Evolutionary conservation across 2,888 invertebrate genomes (phyloP), one percentile per base, ranked within the genome.

Genomic region (Pantelozetes paolii): DNA sequence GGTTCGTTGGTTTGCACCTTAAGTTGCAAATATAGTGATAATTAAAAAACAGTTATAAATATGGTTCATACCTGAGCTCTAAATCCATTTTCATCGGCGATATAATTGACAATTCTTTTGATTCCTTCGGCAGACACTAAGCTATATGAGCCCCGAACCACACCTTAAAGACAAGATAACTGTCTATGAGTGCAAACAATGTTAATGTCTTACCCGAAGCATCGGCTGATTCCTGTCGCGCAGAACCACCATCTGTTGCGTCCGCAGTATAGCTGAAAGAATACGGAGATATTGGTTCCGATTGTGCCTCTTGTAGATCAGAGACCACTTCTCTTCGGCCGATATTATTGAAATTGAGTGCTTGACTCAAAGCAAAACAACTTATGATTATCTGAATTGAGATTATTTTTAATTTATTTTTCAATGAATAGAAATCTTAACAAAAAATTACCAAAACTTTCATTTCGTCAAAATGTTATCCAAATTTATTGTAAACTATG

Each of bases 31-130:
- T 15, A n/a, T 6, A 64, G 32, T 36, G 5, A 64, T 15, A 2
- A 28, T 1, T 57, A 57, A 15, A 2, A 36, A 15, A n/a, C 32
- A 36, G 3, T 64, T n/a, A 1, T 36, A 20, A 32, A 36, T n/a
- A 28, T 64, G 18, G 18, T 11, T 32, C 11, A n/a, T 64, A 74
- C 59, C 32, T 54, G 59, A 71, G 74, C 74, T 45, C 74, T 54
- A 45, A 74, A 74, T 48, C 74, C 74, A 71, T 74, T 59, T 30
- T 64, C 59, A 71, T 74, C 74, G 5, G 74, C 74, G 32, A 74
- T 62, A 57, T 74, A 74, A 57, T 74, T 54, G 26, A 74, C 74
- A 36, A 74, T 57, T 71, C 74, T 54, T 18, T 74, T 71, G 42
- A 71, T 54, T 40, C 74, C 74, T 30, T 71, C 74, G 28, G 71